phyloP scores from a whole-genome alignment of 2,113 vertebrate species.

The Hypanus sabinus region DNA sequence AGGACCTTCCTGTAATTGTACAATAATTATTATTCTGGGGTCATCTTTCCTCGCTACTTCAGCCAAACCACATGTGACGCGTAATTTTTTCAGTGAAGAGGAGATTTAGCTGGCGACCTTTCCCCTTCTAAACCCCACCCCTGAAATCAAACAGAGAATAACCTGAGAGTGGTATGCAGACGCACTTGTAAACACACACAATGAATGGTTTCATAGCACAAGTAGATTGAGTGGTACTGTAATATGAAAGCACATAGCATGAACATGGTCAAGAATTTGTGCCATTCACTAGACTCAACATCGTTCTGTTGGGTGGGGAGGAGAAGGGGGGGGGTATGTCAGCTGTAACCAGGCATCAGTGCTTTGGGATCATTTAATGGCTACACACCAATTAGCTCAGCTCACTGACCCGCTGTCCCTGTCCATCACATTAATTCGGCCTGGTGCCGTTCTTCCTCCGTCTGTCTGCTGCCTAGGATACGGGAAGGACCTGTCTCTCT shows the following conservation, averaged over 20 bases:
- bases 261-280: conserved; percentile 39
- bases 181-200: not conserved
- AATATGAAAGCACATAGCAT: conserved; percentile 47
- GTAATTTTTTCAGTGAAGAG: conserved; percentile 7
- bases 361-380: conserved; percentile 34
- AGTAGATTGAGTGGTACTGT: not conserved
- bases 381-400: conserved; percentile 46
- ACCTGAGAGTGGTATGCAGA: not conserved
- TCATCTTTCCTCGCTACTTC: not conserved
- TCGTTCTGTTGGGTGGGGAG: not conserved
- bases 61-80: conserved; percentile 7
- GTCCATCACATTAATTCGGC: conserved; percentile 52
- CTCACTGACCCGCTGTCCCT: conserved; percentile 47
- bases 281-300: not conserved
- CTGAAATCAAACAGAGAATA: not conserved
- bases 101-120: conserved; percentile 12
- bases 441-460: conserved; percentile 58
- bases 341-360: not conserved
- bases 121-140: conserved; percentile 18
- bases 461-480: conserved; percentile 53
- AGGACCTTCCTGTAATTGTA: not conserved
- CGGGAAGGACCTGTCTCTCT: conserved; percentile 52
- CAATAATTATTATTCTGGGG: not conserved
- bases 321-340: not conserved
- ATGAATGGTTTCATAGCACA: not conserved